A percentile compares a stretch with the other conserved stretches of the same genome.
phyloP scores from a whole-genome alignment of 2,888 invertebrate species.

The Sphaerolaimus hirsutus region DNA sequence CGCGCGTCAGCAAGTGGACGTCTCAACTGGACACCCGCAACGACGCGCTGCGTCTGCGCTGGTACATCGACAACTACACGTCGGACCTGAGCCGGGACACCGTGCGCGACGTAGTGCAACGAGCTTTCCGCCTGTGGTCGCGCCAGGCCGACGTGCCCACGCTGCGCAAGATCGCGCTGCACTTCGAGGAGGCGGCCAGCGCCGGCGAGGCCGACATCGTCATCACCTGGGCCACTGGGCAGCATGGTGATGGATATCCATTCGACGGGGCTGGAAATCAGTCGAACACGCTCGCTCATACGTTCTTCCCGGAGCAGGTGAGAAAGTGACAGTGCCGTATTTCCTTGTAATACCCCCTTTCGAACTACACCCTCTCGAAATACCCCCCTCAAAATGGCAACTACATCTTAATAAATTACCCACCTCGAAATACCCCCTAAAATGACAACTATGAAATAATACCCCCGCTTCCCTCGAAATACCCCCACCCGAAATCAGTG shows the following conservation, averaged over 20 bases:
- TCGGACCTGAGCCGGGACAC: conserved; percentile 15
- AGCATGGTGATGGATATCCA: conserved; percentile 8
- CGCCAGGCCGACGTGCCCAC: conserved; percentile 33
- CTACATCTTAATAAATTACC: too few species aligned
- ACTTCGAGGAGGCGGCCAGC: conserved; percentile 22
- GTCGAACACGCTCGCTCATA: conserved; percentile 23
- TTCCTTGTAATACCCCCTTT: too few species aligned
- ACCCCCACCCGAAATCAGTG: too few species aligned
- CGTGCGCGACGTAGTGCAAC: conserved; percentile 23
- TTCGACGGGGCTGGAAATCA: conserved; percentile 7
- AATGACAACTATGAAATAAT: too few species aligned
- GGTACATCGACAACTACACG: conserved; percentile 18
- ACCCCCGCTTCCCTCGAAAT: too few species aligned
- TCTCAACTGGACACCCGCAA: not conserved
- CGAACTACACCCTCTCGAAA: too few species aligned
- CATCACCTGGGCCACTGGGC: conserved; percentile 41
- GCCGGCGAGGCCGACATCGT: conserved; percentile 45
- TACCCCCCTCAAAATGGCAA: too few species aligned
- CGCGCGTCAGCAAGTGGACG: conserved; percentile 4
- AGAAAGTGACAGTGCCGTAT: too few species aligned
- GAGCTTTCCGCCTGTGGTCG: conserved; percentile 45
- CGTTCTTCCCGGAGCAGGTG: conserved; percentile 18
- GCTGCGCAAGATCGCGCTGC: conserved; percentile 35
- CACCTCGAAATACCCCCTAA: too few species aligned
- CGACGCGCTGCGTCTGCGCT: conserved; percentile 2